Conservation (phyloP, 2,797 vertebrate species). For the Chelidonichthys spinosus region DNA sequence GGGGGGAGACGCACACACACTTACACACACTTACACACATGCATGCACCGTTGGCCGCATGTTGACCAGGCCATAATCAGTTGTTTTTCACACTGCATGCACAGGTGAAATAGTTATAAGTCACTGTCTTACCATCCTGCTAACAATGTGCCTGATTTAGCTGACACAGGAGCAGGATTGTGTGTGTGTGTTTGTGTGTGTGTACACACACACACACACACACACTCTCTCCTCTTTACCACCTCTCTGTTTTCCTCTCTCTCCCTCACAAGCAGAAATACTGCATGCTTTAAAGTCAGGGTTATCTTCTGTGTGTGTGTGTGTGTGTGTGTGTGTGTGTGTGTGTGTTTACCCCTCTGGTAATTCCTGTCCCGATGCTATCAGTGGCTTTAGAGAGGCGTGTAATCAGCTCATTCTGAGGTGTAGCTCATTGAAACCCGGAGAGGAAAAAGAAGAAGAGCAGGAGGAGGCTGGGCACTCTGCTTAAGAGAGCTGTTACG, state of each 20-base stretch:
- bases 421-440: constrained; percentile 79
- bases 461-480: constrained; percentile 53
- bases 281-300: constrained; percentile 70
- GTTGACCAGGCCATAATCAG: constrained; percentile 58
- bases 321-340: constrained; percentile 62
- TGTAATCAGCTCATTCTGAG: constrained; percentile 82
- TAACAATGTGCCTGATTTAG: constrained; percentile 64
- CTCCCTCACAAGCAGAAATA: constrained; percentile 54
- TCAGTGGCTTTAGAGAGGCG: constrained; percentile 79
- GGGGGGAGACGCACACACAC: neutral
- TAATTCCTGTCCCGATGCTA: constrained; percentile 82
- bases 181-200: constrained; percentile 10
- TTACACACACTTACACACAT: neutral
- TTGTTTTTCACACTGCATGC: constrained; percentile 63
- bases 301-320: constrained; percentile 63
- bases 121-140: constrained; percentile 56
- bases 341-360: constrained; percentile 82
- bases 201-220: constrained; percentile 18
- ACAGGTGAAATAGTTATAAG: constrained; percentile 64
- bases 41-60: constrained; percentile 28
- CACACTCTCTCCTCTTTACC: constrained; percentile 39
- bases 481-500: constrained; percentile 64
- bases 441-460: constrained; percentile 57
- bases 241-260: constrained; percentile 36
- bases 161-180: constrained; percentile 51